Evolutionary conservation across 2,113 vertebrate species (phyloP), one percentile per base, ranked within the genome.

Genomic region (Dasyprocta punctata): DNA sequence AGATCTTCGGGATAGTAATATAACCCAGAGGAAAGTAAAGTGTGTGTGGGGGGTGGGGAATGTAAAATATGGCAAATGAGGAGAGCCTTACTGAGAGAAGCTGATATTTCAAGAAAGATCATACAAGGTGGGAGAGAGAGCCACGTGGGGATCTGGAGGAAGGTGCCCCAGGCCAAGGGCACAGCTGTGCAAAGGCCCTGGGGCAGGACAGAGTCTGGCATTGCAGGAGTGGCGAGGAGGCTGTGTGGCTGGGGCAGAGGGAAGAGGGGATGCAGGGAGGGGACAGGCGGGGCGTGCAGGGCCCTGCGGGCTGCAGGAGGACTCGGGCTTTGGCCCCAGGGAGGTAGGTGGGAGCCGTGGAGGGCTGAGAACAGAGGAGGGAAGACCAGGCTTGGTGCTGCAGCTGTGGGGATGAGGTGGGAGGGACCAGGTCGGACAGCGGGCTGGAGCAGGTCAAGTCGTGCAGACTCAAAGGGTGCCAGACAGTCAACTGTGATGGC

Each of bases 161-260:
- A 60, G 80, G 52, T 2, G 20, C 17, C 49, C 33, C 26, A 60
- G 41, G 33, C 38, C 2, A 3, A 67, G 6, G 54, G 17, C 44
- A 38, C 24, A 2, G 85, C 47, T 0, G 28, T 96, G 88, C 90
- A 86, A 89, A 94, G 93, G 88, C 41, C 96, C 96, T 73, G 93
- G 14, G 90, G 87, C 71, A 63, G 49, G 77, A 38, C 3, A 0
- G 3, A 16, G 5, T 52, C 26, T 26, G 22, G 11, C 0, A 0
- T 13, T 7, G 33, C 33, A 91, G 47, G 44, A 19, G 38, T n/a
- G 19, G 5, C 0, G 0, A 87, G 22, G 47, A 65, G 44, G 22
- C 28, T 24, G 28, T 41, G 36, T 71, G 69, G 69, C 67, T 22
- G 69, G 38, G 22, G 69, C 69, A 38, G 69, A 22, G 69, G n/a